phyloP scores from a whole-genome alignment of 2,888 invertebrate species.

The Drosophila robusta region DNA sequence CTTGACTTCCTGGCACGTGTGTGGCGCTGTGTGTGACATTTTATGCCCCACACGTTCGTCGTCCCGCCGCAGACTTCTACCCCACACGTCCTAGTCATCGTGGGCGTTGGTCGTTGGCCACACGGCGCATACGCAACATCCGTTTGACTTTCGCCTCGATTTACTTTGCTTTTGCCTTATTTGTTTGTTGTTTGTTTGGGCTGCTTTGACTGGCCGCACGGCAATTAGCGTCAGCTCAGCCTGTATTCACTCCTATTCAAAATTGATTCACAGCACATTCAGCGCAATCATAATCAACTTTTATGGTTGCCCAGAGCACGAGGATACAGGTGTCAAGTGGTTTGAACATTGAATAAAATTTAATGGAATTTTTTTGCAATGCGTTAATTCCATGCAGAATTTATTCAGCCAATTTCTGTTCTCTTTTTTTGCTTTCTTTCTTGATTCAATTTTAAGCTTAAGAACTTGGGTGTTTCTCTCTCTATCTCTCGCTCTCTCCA shows the following conservation, averaged over 20 bases:
- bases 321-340: constrained; percentile 31
- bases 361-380: background rate
- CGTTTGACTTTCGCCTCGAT: constrained; percentile 46
- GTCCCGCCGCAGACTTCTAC: constrained; percentile 6
- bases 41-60: constrained; percentile 67
- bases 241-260: constrained; percentile 39
- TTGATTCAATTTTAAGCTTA: constrained; percentile 64
- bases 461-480: constrained; percentile 35
- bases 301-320: constrained; percentile 11
- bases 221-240: constrained; percentile 53
- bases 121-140: constrained; percentile 76
- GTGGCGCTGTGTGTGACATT: constrained; percentile 60
- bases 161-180: constrained; percentile 11
- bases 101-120: constrained; percentile 57
- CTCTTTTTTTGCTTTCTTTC: constrained; percentile 10
- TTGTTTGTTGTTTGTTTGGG: constrained; percentile 48
- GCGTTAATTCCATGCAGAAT: too few relatives aligned
- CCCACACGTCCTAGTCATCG: constrained; percentile 6
- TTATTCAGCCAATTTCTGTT: background rate
- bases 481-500: constrained; percentile 4
- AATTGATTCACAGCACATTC: constrained; percentile 32
- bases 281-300: constrained; percentile 8
- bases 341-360: constrained; percentile 12
- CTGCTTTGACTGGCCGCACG: constrained; percentile 22
- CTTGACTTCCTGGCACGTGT: constrained; percentile 82